Percentiles rank a stretch among this genome's conserved stretches.
Conservation (phyloP, 2,888 invertebrate species). For the Coecobrya sp. region DNA sequence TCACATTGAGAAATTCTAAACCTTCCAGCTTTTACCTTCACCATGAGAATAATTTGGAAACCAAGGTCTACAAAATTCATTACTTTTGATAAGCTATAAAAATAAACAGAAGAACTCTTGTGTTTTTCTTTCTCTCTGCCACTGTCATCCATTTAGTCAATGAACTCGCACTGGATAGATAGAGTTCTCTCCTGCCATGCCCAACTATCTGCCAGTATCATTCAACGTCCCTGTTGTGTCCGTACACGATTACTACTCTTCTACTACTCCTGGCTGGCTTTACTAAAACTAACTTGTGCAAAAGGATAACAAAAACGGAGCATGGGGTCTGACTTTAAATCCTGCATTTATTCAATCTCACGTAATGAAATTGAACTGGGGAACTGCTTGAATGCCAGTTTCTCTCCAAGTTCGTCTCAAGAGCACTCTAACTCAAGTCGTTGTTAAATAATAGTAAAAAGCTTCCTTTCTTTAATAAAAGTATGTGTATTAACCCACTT, state of each 20-base stretch:
- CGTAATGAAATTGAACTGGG: constrained; percentile 3
- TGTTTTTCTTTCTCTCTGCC: not conserved
- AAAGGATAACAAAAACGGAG: not conserved
- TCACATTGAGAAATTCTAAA: not conserved
- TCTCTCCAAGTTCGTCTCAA: not conserved
- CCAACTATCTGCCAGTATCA: not conserved
- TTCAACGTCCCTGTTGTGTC: not conserved
- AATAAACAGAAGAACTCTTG: constrained; percentile 35
- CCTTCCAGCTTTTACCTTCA: constrained; percentile 68
- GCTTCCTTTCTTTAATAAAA: not conserved
- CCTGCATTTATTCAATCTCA: not conserved
- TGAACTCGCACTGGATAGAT: not conserved
- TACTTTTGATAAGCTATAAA: constrained; percentile 46
- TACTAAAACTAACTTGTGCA: not conserved
- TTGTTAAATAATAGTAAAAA: constrained; percentile 23
- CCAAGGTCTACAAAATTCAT: constrained; percentile 60
- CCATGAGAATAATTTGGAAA: constrained; percentile 63
- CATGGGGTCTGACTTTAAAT: not conserved
- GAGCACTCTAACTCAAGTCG: constrained; percentile 4
- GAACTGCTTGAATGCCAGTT: not conserved
- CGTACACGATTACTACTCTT: no score
- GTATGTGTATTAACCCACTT: constrained; percentile 34
- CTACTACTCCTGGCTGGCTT: not conserved
- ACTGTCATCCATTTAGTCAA: constrained; percentile 35
- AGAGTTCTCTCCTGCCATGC: not conserved